phyloP scores from a whole-genome alignment of 2,888 invertebrate species.

The Erpobdella octoculata region DNA sequence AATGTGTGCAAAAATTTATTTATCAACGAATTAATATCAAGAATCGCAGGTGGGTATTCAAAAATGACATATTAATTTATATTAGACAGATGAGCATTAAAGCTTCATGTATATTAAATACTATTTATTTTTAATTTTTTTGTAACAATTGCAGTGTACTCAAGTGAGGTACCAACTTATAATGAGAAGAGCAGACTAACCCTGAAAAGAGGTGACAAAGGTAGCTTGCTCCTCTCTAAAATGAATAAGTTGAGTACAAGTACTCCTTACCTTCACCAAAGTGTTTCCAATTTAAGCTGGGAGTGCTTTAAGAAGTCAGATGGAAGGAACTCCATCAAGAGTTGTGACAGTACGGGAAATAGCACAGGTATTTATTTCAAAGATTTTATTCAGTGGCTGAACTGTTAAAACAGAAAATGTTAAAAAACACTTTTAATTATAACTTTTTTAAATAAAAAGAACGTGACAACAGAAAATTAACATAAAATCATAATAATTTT shows the following conservation, averaged over 20 bases:
- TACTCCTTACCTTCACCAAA: slow-evolving; percentile 20
- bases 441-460: neutral
- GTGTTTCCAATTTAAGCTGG: slow-evolving; percentile 17
- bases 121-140: too few species aligned
- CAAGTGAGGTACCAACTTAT: slow-evolving; percentile 16
- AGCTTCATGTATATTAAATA: too few species aligned
- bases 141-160: neutral
- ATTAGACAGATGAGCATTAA: too few species aligned
- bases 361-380: slow-evolving; percentile 19
- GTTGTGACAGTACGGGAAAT: slow-evolving; percentile 5
- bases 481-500: too few species aligned
- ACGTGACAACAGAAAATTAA: too few species aligned
- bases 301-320: neutral
- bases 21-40: too few species aligned
- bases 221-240: neutral
- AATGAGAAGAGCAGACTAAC: slow-evolving; percentile 23
- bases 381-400: too few species aligned
- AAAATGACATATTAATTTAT: too few species aligned
- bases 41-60: too few species aligned
- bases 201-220: slow-evolving; percentile 5
- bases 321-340: neutral
- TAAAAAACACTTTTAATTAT: too few species aligned
- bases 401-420: too few species aligned
- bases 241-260: slow-evolving; percentile 8
- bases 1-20: too few species aligned